Evolutionary conservation across 2,113 vertebrate genomes (phyloP).

Genomic region (Ptilorrhoa leucosticta): DNA sequence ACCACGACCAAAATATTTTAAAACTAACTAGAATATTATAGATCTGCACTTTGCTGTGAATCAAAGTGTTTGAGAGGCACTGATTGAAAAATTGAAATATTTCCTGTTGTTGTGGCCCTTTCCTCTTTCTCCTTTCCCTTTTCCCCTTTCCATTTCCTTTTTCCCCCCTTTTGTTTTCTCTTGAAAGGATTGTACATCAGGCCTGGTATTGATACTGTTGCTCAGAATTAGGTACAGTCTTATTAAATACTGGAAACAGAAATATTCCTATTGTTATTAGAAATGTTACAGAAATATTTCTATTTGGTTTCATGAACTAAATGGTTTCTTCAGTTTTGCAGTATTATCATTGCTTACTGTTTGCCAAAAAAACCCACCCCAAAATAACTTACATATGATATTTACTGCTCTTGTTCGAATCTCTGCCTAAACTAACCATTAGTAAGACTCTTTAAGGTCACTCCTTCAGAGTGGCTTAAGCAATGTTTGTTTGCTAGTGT

Average conservation of each 20-base stretch:
- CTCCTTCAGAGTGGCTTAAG: not conserved
- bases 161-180: not conserved
- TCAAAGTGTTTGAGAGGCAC: not conserved
- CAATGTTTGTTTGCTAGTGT: conserved; percentile 19
- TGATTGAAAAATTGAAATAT: not conserved
- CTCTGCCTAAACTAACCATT: not conserved
- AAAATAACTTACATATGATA: not conserved
- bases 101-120: not conserved
- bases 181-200: not conserved
- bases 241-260: not conserved
- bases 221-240: not conserved
- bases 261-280: not conserved
- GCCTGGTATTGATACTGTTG: not conserved
- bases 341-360: not conserved
- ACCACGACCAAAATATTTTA: not conserved
- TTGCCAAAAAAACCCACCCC: not conserved
- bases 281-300: not conserved
- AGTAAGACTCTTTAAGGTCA: not conserved
- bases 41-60: not conserved
- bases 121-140: not conserved
- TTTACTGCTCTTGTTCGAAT: not conserved
- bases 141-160: not conserved
- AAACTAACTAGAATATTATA: not conserved
- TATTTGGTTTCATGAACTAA: not conserved
- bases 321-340: not conserved